Evolutionary conservation across 2,888 invertebrate genomes (phyloP).

Genomic region (Heteromyza rotundicornis): DNA sequence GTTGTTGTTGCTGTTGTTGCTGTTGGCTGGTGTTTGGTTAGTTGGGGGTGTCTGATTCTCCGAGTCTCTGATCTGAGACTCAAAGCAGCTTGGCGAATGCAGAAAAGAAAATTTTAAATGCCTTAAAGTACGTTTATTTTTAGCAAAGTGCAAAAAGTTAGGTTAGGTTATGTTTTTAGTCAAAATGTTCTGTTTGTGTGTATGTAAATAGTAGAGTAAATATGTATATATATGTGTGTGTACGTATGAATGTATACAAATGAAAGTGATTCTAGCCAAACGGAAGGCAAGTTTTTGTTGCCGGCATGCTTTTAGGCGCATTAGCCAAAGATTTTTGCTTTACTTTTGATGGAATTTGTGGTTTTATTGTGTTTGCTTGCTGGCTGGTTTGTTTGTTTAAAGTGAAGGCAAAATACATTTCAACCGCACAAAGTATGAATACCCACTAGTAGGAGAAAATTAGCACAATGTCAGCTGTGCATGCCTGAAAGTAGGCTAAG

Average conservation of each 20-base stretch:
- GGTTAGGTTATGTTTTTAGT: constrained; percentile 17
- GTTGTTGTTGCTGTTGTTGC: no score
- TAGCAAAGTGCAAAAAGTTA: constrained; percentile 7
- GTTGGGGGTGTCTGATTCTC: background rate
- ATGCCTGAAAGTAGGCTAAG: background rate
- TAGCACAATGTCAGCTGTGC: no score
- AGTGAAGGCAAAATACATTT: background rate
- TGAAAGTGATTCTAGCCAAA: no score
- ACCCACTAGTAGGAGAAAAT: no score
- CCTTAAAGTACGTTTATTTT: background rate
- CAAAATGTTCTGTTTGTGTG: background rate
- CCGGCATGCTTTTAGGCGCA: background rate
- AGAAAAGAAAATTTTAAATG: constrained; percentile 8
- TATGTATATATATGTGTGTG: background rate
- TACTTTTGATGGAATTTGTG: no score
- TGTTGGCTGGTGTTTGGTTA: no score
- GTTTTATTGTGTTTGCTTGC: no score
- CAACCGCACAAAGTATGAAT: no score
- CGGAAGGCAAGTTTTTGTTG: background rate
- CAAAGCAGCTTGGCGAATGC: background rate
- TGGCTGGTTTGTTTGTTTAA: background rate
- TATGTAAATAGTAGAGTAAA: background rate
- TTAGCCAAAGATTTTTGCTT: no score
- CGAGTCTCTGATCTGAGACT: no score
- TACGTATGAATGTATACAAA: background rate